Evolutionary conservation across 1,140 invertebrate genomes (phyloP).

Genomic region (Drosophila equinoxialis): DNA sequence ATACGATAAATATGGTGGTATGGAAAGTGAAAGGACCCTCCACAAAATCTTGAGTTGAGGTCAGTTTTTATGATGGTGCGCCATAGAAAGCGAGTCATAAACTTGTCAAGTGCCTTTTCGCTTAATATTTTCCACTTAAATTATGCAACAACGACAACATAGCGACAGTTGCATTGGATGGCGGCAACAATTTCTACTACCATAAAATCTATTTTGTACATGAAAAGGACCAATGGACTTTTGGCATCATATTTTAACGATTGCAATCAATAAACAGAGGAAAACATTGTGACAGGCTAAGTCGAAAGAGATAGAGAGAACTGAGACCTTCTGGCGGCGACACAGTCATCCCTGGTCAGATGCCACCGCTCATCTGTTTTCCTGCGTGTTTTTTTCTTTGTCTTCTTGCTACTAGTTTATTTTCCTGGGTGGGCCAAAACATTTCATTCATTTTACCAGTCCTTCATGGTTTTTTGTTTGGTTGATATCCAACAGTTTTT

Average conservation of each 20-base stretch:
- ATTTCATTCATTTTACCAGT: conserved; percentile 2
- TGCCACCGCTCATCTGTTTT: conserved; percentile 1
- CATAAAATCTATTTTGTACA: conserved; percentile 20
- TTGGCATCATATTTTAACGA: conserved; percentile 32
- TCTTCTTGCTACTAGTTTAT: background rate
- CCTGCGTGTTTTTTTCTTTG: background rate
- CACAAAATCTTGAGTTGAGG: background rate
- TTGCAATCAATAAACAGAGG: conserved; percentile 6
- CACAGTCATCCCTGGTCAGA: conserved; percentile 16
- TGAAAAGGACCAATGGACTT: conserved; percentile 8
- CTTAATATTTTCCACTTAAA: conserved; percentile 7
- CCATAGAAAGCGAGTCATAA: background rate
- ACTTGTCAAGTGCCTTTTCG: conserved; percentile 2
- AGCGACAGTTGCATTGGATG: conserved; percentile 2
- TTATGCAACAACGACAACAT: background rate
- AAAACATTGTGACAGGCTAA: background rate
- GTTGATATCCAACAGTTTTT: conserved; percentile 7
- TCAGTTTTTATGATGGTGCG: background rate
- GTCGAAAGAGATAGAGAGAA: conserved; percentile 12
- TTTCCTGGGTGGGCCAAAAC: background rate
- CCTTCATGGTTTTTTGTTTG: background rate
- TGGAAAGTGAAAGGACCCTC: background rate
- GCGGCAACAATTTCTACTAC: background rate
- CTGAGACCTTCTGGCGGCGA: conserved; percentile 29
- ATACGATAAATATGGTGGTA: background rate